Conservation (phyloP, 2,797 vertebrate genomes). For the Falco cherrug region DNA sequence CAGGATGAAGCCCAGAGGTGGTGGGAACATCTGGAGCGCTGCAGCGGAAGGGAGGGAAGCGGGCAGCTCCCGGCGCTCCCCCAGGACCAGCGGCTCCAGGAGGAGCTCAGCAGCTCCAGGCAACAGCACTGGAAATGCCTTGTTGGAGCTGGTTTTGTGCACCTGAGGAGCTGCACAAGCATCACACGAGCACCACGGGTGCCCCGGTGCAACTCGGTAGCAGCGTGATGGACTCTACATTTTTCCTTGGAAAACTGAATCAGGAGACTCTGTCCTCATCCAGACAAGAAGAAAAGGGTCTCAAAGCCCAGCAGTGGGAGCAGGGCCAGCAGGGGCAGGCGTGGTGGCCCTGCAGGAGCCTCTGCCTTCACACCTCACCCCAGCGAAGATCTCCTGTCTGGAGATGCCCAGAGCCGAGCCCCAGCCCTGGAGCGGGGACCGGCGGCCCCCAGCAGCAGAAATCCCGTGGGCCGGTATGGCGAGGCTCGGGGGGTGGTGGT, state of each 20-base stretch:
- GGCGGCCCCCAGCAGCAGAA: not conserved
- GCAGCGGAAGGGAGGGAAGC: not conserved
- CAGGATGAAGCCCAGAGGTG: not conserved
- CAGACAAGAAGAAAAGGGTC: not conserved
- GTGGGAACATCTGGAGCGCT: not conserved
- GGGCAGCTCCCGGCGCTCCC: not conserved
- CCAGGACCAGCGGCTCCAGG: fast-evolving
- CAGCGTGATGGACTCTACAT: fast-evolving
- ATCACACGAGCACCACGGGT: fast-evolving
- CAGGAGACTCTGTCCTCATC: not conserved
- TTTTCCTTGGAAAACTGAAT: not conserved
- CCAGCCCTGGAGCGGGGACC: not conserved
- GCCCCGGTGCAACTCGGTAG: fast-evolving
- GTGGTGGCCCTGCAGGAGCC: not conserved
- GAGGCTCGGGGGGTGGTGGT: not conserved
- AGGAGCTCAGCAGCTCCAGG: fast-evolving
- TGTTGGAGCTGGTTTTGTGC: fast-evolving
- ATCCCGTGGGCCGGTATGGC: fast-evolving
- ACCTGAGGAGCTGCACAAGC: fast-evolving
- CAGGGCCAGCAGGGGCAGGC: fast-evolving
- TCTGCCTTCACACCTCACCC: not conserved
- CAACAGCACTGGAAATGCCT: not conserved
- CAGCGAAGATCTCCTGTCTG: fast-evolving
- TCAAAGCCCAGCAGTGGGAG: fast-evolving
- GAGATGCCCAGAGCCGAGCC: not conserved